These are phyloP conservation scores for Enteromius trimaculatus DNA, from an alignment of 2,797 vertebrate species.

Conservation along the genomic window DNA sequence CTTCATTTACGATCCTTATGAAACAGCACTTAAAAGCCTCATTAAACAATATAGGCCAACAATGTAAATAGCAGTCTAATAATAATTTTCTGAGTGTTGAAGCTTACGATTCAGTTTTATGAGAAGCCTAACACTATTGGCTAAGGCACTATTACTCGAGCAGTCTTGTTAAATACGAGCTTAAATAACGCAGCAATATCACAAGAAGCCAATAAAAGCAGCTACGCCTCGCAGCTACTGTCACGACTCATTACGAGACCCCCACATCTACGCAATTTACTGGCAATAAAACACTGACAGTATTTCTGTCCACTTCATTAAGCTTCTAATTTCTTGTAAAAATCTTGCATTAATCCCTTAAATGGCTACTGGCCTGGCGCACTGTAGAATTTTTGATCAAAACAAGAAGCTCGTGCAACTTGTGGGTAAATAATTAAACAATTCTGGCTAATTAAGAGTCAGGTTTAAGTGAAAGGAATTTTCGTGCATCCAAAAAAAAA, in stretches of 20 bases:
- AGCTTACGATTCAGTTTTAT: not conserved
- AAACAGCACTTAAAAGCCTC: conserved; percentile 1
- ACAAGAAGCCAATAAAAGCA: conserved; percentile 56
- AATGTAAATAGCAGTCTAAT: conserved; percentile 3
- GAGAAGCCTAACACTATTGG: not conserved
- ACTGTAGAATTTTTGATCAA: conserved; percentile 68
- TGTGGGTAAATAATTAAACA: not conserved
- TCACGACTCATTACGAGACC: conserved; percentile 89
- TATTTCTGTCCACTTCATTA: conserved; percentile 93
- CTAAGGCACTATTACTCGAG: not conserved
- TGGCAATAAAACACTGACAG: conserved; percentile 91
- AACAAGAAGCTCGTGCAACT: not conserved
- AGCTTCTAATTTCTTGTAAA: conserved; percentile 93
- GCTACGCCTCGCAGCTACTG: conserved; percentile 89
- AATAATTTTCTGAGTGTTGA: conserved; percentile 11
- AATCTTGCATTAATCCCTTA: conserved; percentile 89
- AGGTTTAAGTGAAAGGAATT: not conserved
- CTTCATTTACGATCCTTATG: not conserved
- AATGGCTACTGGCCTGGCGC: conserved; percentile 81
- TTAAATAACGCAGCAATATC: conserved; percentile 27
- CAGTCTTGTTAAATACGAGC: conserved; percentile 39
- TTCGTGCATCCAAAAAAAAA: not conserved
- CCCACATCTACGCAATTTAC: conserved; percentile 90
- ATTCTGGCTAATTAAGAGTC: not conserved
- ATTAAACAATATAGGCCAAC: conserved; percentile 24